Evolutionary conservation across 2,888 invertebrate species (phyloP), one percentile per base, ranked within the genome.

Genomic region (Sinhomidia bicolor): DNA sequence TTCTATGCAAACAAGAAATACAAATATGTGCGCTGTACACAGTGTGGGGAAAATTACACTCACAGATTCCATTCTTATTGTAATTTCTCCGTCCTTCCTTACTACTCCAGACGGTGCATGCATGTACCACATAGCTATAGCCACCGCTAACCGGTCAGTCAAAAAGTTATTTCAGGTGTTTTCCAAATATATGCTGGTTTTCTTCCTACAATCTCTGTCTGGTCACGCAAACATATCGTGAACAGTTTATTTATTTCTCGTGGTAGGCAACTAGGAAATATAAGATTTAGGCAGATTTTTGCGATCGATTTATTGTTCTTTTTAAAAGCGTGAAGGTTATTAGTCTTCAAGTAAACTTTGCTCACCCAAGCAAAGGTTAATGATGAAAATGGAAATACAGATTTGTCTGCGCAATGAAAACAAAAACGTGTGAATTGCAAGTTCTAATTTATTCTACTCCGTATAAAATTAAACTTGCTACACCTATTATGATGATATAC

Each of bases 301-400:
- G 17, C n/a, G 12, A 60, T 60, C 60, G 60, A 60, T 60, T 60
- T 12, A 5, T 23, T 26, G 4, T 60, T 12, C 12, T 26, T 60
- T 60, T 60, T 26, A 26, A 54, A 60, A 60, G 23, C 23, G 12
- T 26, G 60, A 60, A 60, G 60, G 60, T 60, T 60, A 60, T 57
- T 60, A 12, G 7, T 2, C 26, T 60, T 23, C 17, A 26, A 57
- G 3, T 60, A 26, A 60, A 60, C 60, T 60, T 57, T 60, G 26
- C 26, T 26, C n/a, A n/a, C 12, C 6, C 26, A 10, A 9, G 9
- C 60, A 9, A 60, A 60, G 60, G 60, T 60, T 12, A 26, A n/a
- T n/a, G 36, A 36, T 36, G 36, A 7, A 36, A 36, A 3, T 36
- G 4, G 3, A 36, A 14, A 47, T 47, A 54, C 36, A 36, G 3